Percentiles rank a stretch among this genome's conserved stretches.
These are phyloP conservation scores for Monomorium pharaonis DNA, from an alignment of 1,140 invertebrate genomes.

Conservation along the genomic window DNA sequence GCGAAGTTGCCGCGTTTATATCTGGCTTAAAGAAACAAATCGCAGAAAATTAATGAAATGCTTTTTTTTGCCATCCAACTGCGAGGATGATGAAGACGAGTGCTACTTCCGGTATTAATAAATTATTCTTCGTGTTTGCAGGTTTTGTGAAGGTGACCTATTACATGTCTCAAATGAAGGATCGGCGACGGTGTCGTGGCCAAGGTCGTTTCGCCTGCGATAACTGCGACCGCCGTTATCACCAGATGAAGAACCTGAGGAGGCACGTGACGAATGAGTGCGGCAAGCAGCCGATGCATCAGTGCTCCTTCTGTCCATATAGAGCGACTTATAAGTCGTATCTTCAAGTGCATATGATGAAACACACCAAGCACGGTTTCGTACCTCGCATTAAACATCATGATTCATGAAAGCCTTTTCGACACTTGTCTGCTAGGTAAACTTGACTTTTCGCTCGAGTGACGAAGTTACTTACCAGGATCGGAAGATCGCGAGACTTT, in stretches of 20 bases:
- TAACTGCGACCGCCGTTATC: constrained; percentile 82
- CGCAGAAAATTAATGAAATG: constrained; percentile 9
- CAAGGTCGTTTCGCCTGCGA: constrained; percentile 80
- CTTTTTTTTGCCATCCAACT: neutral
- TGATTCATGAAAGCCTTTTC: constrained; percentile 24
- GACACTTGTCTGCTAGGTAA: neutral
- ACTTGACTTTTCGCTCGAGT: neutral
- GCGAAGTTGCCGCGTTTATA: neutral
- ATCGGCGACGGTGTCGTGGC: constrained; percentile 75
- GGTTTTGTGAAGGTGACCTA: constrained; percentile 60
- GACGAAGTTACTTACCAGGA: neutral
- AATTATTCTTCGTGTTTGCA: constrained; percentile 68
- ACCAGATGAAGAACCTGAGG: constrained; percentile 80
- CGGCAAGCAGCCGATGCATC: constrained; percentile 87
- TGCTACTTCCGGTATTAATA: constrained; percentile 44
- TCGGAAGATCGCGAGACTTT: neutral
- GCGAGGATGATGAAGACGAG: neutral
- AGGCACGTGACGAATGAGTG: constrained; percentile 85
- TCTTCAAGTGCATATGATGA: constrained; percentile 82
- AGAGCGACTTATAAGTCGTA: constrained; percentile 83
- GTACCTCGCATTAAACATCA: constrained; percentile 52
- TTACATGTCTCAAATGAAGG: constrained; percentile 44
- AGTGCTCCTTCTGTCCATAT: constrained; percentile 86
- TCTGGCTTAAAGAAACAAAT: neutral
- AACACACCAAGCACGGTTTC: constrained; percentile 71